Percentiles rank a stretch among this genome's conserved stretches.
Evolutionary conservation across 2,888 invertebrate genomes (phyloP).

Genomic region (Thereva nobilitata): DNA sequence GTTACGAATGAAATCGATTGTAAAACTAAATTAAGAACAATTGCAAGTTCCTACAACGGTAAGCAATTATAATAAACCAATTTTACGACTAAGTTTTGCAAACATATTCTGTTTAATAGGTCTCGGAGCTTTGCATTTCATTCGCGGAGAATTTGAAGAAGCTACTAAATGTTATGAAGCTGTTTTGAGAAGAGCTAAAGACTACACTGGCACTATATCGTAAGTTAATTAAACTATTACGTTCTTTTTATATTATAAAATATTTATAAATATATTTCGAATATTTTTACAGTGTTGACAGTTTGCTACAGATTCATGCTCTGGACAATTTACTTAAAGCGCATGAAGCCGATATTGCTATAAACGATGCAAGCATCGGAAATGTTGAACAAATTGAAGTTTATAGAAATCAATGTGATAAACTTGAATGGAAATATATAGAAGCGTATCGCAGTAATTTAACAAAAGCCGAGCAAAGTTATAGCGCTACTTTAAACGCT

Average conservation of each 20-base stretch:
- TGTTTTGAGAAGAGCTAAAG: slow-evolving; percentile 61
- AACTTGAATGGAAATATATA: slow-evolving; percentile 65
- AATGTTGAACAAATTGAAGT: slow-evolving; percentile 2
- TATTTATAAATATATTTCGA: too few species aligned
- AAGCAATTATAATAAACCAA: slow-evolving; percentile 18
- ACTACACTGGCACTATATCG: slow-evolving; percentile 50
- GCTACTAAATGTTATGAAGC: slow-evolving; percentile 67
- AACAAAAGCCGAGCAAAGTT: slow-evolving; percentile 38
- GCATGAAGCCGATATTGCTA: slow-evolving; percentile 47
- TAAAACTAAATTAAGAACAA: slow-evolving; percentile 66
- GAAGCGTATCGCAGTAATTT: slow-evolving; percentile 48
- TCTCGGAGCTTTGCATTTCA: slow-evolving; percentile 66
- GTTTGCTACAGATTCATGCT: slow-evolving; percentile 69
- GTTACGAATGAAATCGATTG: slow-evolving; percentile 64
- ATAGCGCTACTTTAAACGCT: slow-evolving; percentile 21
- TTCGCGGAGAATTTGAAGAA: slow-evolving; percentile 60
- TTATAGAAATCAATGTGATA: slow-evolving; percentile 57
- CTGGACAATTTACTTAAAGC: slow-evolving; percentile 67
- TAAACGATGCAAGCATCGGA: neutral
- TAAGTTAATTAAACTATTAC: slow-evolving; percentile 41
- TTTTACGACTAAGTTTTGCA: neutral
- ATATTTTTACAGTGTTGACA: slow-evolving; percentile 62
- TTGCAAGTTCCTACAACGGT: slow-evolving; percentile 71
- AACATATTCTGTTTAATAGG: slow-evolving; percentile 53
- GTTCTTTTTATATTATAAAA: slow-evolving; percentile 1